Conservation (phyloP, 1,140 invertebrate genomes). For the Drosophila neocordata region DNA sequence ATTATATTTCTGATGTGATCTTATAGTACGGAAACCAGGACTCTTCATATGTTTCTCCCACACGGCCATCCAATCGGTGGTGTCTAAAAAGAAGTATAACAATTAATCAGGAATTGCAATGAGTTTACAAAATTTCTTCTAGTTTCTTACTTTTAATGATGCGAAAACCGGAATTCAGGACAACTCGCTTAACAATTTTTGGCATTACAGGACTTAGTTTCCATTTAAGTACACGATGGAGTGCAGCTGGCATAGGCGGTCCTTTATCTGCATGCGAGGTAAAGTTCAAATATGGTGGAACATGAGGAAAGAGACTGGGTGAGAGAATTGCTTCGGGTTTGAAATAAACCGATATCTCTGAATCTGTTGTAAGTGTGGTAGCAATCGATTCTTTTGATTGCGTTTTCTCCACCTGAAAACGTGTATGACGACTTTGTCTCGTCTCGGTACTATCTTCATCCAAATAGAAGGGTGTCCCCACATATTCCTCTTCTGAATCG, state of each 20-base stretch:
- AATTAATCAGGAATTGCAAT: background rate
- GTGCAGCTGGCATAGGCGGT: conserved; percentile 86
- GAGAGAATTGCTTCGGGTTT: conserved; percentile 84
- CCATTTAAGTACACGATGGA: conserved; percentile 93
- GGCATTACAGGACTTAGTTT: conserved; percentile 96
- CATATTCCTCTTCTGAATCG: conserved; percentile 76
- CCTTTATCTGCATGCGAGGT: conserved; percentile 88
- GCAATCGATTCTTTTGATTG: conserved; percentile 54
- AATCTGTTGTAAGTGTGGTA: conserved; percentile 49
- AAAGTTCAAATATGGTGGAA: conserved; percentile 95
- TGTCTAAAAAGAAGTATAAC: conserved; percentile 82
- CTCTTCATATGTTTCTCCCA: conserved; percentile 95
- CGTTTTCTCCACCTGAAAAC: conserved; percentile 42
- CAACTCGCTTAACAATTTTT: conserved; percentile 90
- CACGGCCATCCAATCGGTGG: conserved; percentile 89
- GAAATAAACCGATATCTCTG: conserved; percentile 62
- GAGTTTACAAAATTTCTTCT: rapidly evolving
- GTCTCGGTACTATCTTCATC: conserved; percentile 62
- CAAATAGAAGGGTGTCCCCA: conserved; percentile 68
- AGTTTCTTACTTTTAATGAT: conserved; percentile 88
- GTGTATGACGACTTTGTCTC: conserved; percentile 70
- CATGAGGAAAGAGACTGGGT: conserved; percentile 91
- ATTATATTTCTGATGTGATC: conserved; percentile 97
- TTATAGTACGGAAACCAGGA: conserved; percentile 88
- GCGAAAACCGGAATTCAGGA: conserved; percentile 92